Conservation (phyloP, 2,888 invertebrate genomes). For the Polymixis lichenea region DNA sequence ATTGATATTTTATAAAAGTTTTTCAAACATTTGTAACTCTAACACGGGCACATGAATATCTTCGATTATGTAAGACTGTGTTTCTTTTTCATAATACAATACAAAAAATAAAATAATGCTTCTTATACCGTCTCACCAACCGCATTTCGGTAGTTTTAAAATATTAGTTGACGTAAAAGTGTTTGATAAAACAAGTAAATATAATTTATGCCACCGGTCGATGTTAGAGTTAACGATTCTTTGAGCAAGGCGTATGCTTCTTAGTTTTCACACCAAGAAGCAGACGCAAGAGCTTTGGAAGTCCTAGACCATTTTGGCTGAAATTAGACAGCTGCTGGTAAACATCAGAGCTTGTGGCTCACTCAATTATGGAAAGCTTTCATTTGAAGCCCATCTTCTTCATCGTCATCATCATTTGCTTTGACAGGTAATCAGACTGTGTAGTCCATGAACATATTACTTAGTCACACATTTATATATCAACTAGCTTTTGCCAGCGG, state of each 20-base stretch:
- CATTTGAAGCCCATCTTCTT: not conserved
- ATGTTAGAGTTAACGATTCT: not conserved
- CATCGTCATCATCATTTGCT: not conserved
- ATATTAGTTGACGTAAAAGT: too few species aligned
- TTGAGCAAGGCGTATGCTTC: too few species aligned
- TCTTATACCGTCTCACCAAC: too few species aligned
- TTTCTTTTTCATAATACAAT: not conserved
- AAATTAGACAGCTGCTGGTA: too few species aligned
- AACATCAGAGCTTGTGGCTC: not conserved
- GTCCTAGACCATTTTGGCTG: too few species aligned
- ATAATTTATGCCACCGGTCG: not conserved
- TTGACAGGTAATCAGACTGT: not conserved
- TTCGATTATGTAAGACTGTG: too few species aligned
- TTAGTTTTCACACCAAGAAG: not conserved
- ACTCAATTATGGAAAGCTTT: too few species aligned
- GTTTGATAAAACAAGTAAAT: not conserved
- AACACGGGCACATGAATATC: too few species aligned
- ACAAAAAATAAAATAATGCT: too few species aligned
- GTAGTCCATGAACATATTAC: not conserved
- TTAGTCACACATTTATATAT: not conserved
- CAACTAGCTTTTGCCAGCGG: too few species aligned
- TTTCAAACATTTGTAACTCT: not conserved
- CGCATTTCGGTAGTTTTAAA: too few species aligned
- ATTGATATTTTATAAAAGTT: not conserved
- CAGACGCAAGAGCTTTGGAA: not conserved